Conservation (phyloP, 2,113 vertebrate genomes). For the Dipodomys ordii region DNA sequence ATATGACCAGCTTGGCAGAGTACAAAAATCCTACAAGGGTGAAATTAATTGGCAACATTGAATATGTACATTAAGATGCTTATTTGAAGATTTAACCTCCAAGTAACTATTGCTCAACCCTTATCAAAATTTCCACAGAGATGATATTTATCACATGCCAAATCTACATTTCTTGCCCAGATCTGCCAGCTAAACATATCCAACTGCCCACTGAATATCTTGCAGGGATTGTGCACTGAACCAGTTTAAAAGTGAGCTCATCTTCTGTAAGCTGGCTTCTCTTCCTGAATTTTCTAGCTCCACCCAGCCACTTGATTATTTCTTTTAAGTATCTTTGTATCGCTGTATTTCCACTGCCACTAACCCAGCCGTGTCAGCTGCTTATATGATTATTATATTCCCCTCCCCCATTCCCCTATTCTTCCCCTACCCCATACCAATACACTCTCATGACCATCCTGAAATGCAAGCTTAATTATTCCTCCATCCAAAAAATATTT, state of each 20-base stretch:
- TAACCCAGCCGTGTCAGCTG: too few relatives aligned
- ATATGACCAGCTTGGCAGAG: slow-evolving; percentile 19
- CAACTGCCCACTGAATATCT: neutral
- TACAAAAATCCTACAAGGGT: slow-evolving; percentile 32
- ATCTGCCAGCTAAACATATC: neutral
- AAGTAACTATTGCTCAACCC: neutral
- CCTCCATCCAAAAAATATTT: neutral
- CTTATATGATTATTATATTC: neutral
- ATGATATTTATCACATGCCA: slow-evolving; percentile 43
- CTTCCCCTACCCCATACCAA: neutral
- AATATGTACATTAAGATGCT: slow-evolving; percentile 45
- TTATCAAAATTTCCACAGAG: slow-evolving; percentile 11
- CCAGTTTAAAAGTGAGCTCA: neutral
- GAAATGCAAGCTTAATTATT: neutral
- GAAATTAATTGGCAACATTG: slow-evolving; percentile 52
- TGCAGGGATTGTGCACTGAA: neutral
- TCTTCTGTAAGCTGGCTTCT: neutral
- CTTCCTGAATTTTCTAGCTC: neutral
- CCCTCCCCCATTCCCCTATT: neutral
- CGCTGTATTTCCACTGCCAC: neutral
- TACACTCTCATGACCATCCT: neutral
- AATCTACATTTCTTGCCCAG: neutral
- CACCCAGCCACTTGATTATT: neutral
- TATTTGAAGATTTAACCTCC: slow-evolving; percentile 41
- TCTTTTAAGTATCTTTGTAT: neutral